Base-by-base conservation (phyloP, 2,888 invertebrate species). In the Hoplodrina ambigua region DNA sequence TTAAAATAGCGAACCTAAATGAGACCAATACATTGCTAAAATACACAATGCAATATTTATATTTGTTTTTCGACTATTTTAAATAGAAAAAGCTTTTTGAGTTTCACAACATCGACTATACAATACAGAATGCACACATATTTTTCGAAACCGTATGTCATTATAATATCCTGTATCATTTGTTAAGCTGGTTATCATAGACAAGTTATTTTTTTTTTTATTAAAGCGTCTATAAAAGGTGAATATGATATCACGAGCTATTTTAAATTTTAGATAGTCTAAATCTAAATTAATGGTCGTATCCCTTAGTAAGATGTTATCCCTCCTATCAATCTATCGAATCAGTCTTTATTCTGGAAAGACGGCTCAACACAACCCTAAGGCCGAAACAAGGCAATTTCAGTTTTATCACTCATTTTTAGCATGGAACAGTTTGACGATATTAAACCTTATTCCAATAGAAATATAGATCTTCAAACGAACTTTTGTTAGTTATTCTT, bases 261-360 rank as follows among this genome's bases (percentile, higher is more conserved):
- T 41, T 55, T 41, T 65, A n/a, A 33, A 41, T 41, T 46, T 25
- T 25, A 53, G 25, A 37, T 19, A 74, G 41, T 8, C 37, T 37
- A 37, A 37, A 8, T 54, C 33, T 80, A 53, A 50, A 52, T 57
- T 30, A 59, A 60, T 69, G 66, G 15, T 78, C 78, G 62, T 64
- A 58, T 62, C 41, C 68, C 62, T 70, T 55, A 59, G 17, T 44
- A 77, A 81, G 83, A 82, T 84, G 79, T 76, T 79, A 59, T 67
- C 46, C 58, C 62, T 71, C 67, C 64, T 82, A 78, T 50, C 75
- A 79, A 82, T 68, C 81, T 88, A 86, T 66, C 72, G 65, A 71
- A 86, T 91, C 91, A 91, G 91, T 91, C 91, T 91, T 89, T 72
- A 73, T 80, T 80, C 50, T 84, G 83, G 82, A 87, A 88, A 89